Base-by-base conservation (phyloP, 2,797 vertebrate genomes). In the Gambusia yucatana region DNA sequence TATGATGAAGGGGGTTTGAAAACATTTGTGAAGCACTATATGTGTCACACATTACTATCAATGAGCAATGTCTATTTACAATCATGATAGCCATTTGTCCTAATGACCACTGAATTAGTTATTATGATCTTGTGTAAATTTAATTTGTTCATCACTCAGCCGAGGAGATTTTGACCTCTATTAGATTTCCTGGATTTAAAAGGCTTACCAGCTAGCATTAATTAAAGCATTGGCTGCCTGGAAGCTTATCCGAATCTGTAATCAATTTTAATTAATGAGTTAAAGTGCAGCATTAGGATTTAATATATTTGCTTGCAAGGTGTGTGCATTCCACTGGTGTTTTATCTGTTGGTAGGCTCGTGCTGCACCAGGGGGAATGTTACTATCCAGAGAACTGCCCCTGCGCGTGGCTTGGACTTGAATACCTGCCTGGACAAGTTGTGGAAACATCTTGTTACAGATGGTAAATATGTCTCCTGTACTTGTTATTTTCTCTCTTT, bases 321-420 rank as follows among this genome's bases (percentile, higher is more conserved):
- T 63, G 16, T 84, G 9, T 77, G 50, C 6, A 3, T 77, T 16
- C 25, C 63, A 44, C 57, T 47, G 84, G 13, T 87, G 63, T 84
- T 83, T 85, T 77, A n/a, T 82, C 63, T 75, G 2, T 71, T 17
- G 79, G 20, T 84, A 97, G 96, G 85, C 84, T 96, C 83, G 94
- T 97, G 61, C 91, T 95, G 82, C 96, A 97, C 84, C 92, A 94
- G 63, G 95, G 94, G 4, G 96, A 97, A 82, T 99, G 98, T 86
- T 99, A 97, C 88, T 95, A 97, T 91, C 98, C 98, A 75, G 97
- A 99, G 83, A 99, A 98, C 90, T 99, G 98, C 79, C 98, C 98
- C 0, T 99, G 98, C 86, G 95, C 96, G 46, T 99, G 98, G 98
- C 96, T 99, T 79, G 97, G 98, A 41, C 97, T 98, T 86, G 98